These are phyloP conservation scores for Forbesichthys papilliferus DNA, from an alignment of 2,113 vertebrate species.

Conservation along the genomic window DNA sequence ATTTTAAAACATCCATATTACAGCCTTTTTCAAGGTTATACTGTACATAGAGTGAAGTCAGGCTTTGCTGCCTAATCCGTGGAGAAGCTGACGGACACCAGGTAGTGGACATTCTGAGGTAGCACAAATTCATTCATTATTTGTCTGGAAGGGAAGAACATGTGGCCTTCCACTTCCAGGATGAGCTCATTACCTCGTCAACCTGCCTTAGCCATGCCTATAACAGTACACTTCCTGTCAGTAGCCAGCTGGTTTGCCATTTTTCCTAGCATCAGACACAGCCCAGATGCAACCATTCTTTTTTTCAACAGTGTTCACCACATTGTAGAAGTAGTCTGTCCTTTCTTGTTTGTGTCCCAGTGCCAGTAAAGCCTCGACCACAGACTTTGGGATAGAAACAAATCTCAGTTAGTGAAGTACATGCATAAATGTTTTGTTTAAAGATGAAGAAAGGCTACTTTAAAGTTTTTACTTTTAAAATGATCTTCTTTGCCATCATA, in stretches of 20 bases:
- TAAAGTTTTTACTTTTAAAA: background rate
- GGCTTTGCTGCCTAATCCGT: background rate
- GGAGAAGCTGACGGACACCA: slow-evolving; percentile 16
- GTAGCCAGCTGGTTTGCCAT: slow-evolving; percentile 82
- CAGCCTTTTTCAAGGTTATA: no score
- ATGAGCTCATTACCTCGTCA: slow-evolving; percentile 6
- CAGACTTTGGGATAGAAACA: slow-evolving; percentile 59
- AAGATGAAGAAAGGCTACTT: background rate
- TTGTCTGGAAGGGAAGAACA: slow-evolving; percentile 3
- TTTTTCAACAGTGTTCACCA: slow-evolving; percentile 83
- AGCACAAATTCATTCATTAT: background rate
- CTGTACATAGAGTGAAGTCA: background rate
- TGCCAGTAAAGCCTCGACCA: slow-evolving; percentile 61
- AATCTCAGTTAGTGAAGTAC: background rate
- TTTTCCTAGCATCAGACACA: slow-evolving; percentile 83
- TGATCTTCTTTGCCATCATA: background rate
- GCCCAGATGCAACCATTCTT: slow-evolving; percentile 78
- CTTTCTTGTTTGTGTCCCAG: slow-evolving; percentile 66
- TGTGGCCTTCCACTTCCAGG: background rate
- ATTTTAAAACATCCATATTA: no score
- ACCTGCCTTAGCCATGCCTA: background rate
- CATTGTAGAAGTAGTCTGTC: slow-evolving; percentile 52
- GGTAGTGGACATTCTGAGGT: background rate
- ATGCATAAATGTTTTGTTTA: background rate
- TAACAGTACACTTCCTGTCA: slow-evolving; percentile 47